Evolutionary conservation across 1,140 invertebrate genomes (phyloP).

Genomic region (Laupala kohalensis): DNA sequence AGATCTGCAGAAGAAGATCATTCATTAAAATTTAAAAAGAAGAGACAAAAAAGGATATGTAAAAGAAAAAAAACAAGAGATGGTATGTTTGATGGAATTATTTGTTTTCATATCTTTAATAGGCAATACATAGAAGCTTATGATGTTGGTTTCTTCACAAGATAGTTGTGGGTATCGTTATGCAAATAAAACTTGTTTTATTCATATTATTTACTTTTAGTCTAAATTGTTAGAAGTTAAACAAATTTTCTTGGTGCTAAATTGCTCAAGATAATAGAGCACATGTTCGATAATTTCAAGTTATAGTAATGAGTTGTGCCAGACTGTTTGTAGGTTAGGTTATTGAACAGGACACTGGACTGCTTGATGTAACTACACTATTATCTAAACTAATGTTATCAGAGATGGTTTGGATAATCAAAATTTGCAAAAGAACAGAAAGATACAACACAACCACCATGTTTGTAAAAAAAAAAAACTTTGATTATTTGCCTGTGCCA

Average conservation of each 20-base stretch:
- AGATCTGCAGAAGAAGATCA: conserved; percentile 35
- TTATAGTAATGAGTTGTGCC: not conserved
- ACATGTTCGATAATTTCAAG: not conserved
- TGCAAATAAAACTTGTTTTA: not conserved
- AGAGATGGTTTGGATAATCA: too few relatives aligned
- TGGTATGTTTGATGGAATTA: conserved; percentile 16
- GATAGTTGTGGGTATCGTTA: too few relatives aligned
- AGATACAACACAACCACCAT: too few relatives aligned
- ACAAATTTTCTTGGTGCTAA: not conserved
- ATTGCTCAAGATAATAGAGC: too few relatives aligned
- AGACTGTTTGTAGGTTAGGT: not conserved
- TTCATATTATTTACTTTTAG: not conserved
- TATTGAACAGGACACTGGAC: not conserved
- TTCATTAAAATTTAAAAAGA: conserved; percentile 25
- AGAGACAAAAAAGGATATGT: conserved; percentile 30
- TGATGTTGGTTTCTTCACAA: too few relatives aligned
- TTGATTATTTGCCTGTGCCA: too few relatives aligned
- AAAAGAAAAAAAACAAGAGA: conserved; percentile 30
- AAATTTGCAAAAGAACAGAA: too few relatives aligned
- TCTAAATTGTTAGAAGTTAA: too few relatives aligned
- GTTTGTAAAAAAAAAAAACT: too few relatives aligned
- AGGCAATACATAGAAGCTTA: not conserved
- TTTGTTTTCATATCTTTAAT: not conserved
- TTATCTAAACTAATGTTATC: too few relatives aligned
- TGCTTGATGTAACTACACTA: not conserved